Percentiles rank a stretch among this genome's conserved stretches.
These are phyloP conservation scores for Temnothorax unifasciatus DNA, from an alignment of 2,888 invertebrate genomes.

Conservation along the genomic window DNA sequence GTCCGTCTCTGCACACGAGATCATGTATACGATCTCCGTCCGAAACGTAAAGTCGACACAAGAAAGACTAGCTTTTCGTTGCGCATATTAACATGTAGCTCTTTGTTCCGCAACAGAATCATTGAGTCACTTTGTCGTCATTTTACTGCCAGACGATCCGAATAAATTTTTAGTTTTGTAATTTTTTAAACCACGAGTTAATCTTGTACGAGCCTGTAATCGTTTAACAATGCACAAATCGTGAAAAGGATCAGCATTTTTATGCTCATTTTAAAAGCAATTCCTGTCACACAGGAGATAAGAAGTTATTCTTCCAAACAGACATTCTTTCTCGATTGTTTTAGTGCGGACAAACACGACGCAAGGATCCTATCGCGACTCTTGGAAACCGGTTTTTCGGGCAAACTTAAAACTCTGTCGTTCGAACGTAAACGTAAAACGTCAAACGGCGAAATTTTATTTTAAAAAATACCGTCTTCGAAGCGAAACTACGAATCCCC, in stretches of 20 bases:
- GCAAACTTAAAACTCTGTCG: constrained; percentile 13
- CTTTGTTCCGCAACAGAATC: constrained; percentile 30
- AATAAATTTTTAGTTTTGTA: constrained; percentile 19
- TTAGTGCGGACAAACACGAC: background rate
- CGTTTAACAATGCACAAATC: background rate
- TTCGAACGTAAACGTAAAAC: constrained; percentile 21
- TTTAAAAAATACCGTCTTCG: background rate
- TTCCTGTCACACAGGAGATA: background rate
- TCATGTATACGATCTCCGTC: constrained; percentile 31
- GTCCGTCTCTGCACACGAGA: constrained; percentile 23
- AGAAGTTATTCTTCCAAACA: background rate
- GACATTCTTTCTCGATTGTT: constrained; percentile 4
- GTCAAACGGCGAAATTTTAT: background rate
- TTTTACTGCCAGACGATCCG: background rate
- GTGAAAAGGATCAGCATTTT: background rate
- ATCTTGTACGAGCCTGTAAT: background rate
- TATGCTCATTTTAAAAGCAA: background rate
- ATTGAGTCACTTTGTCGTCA: constrained; percentile 43
- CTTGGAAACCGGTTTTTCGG: constrained; percentile 11
- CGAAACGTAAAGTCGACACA: constrained; percentile 43
- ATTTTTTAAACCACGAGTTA: background rate
- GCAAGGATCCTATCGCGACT: constrained; percentile 19
- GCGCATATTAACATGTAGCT: constrained; percentile 37
- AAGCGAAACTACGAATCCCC: constrained; percentile 22
- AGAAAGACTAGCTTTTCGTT: constrained; percentile 63